Evolutionary conservation across 1,140 invertebrate species (phyloP).

Genomic region (Scaptomyza hsui): DNA sequence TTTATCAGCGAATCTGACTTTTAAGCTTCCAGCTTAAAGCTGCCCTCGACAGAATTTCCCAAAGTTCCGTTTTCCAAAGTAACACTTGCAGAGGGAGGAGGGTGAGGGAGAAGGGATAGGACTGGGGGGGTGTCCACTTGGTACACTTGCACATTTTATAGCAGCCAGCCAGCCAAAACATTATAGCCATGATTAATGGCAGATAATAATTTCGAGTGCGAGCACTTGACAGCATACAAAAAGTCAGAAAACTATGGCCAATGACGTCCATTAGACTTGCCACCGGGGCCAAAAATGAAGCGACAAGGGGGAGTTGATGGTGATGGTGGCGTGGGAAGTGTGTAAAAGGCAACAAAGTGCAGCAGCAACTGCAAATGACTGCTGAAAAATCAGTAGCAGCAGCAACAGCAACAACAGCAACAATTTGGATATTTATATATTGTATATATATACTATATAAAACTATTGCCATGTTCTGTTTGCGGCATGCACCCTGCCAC

Average conservation of each 20-base stretch:
- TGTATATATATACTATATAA: conserved; percentile 31
- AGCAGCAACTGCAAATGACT: conserved; percentile 74
- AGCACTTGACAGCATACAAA: conserved; percentile 81
- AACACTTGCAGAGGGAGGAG: not conserved
- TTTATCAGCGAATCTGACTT: conserved; percentile 27
- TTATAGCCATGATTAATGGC: conserved; percentile 82
- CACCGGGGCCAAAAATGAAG: conserved; percentile 48
- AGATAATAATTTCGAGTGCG: conserved; percentile 82
- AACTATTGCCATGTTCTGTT: conserved; percentile 81
- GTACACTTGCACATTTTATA: conserved; percentile 71
- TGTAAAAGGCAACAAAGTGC: conserved; percentile 61
- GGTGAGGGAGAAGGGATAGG: not conserved
- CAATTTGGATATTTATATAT: conserved; percentile 52
- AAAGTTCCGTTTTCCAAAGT: conserved; percentile 24
- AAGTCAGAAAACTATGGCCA: conserved; percentile 81
- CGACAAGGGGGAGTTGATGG: conserved; percentile 6
- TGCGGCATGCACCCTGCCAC: conserved; percentile 52
- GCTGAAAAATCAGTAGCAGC: conserved; percentile 73
- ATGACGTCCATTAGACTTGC: conserved; percentile 77
- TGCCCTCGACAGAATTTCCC: conserved; percentile 33
- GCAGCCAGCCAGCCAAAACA: conserved; percentile 72
- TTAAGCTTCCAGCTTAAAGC: conserved; percentile 25
- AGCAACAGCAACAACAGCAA: conserved; percentile 30
- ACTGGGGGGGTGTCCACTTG: conserved; percentile 35
- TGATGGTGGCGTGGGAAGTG: conserved; percentile 16